phyloP scores from a whole-genome alignment of 2,113 vertebrate species.

The Phylloscopus whistleri region DNA sequence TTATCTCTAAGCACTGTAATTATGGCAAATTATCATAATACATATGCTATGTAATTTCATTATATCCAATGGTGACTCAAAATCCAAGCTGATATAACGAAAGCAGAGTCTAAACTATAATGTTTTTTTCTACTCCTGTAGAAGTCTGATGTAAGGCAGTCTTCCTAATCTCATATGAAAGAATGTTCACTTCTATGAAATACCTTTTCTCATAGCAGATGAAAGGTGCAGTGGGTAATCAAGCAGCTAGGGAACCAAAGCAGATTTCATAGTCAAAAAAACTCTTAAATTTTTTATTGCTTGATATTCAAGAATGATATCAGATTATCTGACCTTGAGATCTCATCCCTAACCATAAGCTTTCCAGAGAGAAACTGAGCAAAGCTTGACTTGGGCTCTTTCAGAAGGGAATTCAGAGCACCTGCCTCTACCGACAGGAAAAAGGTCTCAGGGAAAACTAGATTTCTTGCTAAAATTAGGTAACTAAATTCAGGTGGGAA shows the following conservation, averaged over 20 bases:
- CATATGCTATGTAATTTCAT: not conserved
- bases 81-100: not conserved
- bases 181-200: not conserved
- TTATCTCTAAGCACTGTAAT: slow-evolving; percentile 19
- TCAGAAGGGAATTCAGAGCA: not conserved
- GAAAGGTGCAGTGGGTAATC: not conserved
- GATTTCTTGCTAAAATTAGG: not conserved
- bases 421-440: not conserved
- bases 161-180: not conserved
- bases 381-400: not conserved
- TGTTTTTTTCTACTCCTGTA: not conserved
- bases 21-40: not conserved
- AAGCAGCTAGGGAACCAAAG: not conserved
- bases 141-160: not conserved
- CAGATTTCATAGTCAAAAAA: not conserved
- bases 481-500: not conserved
- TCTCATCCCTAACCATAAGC: not conserved
- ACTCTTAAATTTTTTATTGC: not conserved
- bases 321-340: not conserved
- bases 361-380: not conserved
- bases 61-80: not conserved
- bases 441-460: not conserved
- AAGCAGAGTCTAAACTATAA: not conserved
- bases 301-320: not conserved
- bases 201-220: not conserved